phyloP scores from a whole-genome alignment of 2,888 invertebrate genomes.

The Electrophaes corylata region DNA sequence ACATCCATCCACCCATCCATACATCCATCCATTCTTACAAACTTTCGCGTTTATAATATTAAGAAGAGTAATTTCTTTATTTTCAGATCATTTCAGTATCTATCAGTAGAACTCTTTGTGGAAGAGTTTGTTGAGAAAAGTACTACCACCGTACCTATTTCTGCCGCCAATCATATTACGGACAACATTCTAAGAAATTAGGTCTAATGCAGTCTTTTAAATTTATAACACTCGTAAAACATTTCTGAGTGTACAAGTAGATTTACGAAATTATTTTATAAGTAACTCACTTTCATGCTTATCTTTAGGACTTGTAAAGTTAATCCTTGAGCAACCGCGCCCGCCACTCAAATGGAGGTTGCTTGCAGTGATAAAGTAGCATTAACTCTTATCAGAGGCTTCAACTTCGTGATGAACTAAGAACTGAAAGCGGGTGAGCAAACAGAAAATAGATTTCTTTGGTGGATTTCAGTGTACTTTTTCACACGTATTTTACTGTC shows the following conservation, averaged over 20 bases:
- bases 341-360: constrained; percentile 16
- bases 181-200: not conserved
- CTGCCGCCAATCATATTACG: too few species aligned
- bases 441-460: not conserved
- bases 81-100: too few species aligned
- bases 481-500: too few species aligned
- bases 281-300: constrained; percentile 12
- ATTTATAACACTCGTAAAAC: constrained; percentile 8
- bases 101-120: too few species aligned
- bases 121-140: too few species aligned
- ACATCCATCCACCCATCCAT: too few species aligned
- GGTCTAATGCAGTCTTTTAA: not conserved
- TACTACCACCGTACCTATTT: too few species aligned
- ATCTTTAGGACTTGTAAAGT: constrained; percentile 26
- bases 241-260: constrained; percentile 1
- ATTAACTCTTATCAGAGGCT: constrained; percentile 1
- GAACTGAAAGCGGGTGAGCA: not conserved
- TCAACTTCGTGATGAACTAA: constrained; percentile 8
- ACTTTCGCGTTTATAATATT: too few species aligned
- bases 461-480: too few species aligned
- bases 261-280: constrained; percentile 4
- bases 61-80: too few species aligned
- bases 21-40: too few species aligned
- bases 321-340: constrained; percentile 10
- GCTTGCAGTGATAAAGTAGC: constrained; percentile 4